These are phyloP conservation scores for Brachynemurus nebulosus DNA, from an alignment of 2,888 invertebrate species.

Conservation along the genomic window DNA sequence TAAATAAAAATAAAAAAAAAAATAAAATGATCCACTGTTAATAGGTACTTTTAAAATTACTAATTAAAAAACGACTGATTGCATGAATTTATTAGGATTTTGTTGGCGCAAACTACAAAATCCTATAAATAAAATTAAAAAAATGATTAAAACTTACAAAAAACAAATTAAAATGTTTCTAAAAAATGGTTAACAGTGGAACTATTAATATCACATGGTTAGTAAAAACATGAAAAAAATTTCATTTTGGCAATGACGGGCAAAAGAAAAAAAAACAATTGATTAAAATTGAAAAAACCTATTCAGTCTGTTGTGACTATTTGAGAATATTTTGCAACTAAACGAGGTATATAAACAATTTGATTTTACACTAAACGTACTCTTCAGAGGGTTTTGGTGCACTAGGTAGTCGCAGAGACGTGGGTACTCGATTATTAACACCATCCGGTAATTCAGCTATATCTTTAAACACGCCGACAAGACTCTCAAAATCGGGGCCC, in stretches of 20 bases:
- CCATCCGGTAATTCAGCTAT: constrained; percentile 88
- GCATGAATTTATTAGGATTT: too few species aligned
- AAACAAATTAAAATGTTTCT: too few species aligned
- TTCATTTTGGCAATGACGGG: not conserved
- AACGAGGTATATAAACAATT: not conserved
- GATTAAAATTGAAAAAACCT: not conserved
- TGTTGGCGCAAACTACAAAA: too few species aligned
- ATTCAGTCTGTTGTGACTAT: constrained; percentile 1
- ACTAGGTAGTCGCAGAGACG: constrained; percentile 61
- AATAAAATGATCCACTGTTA: not conserved
- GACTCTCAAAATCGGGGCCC: constrained; percentile 91
- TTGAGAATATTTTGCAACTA: not conserved
- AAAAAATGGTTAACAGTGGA: constrained; percentile 2
- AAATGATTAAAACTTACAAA: too few species aligned
- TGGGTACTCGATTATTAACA: constrained; percentile 56
- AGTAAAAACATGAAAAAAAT: not conserved
- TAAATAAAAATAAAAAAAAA: too few species aligned
- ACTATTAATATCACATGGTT: constrained; percentile 1
- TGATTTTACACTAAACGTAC: constrained; percentile 47
- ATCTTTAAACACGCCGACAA: constrained; percentile 92
- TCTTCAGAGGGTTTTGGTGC: constrained; percentile 81
- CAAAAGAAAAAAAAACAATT: too few species aligned
- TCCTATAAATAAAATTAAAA: too few species aligned
- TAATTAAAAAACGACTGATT: too few species aligned
- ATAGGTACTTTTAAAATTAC: too few species aligned